Evolutionary conservation across 2,113 vertebrate species (phyloP).

Genomic region (Sciurus niger): DNA sequence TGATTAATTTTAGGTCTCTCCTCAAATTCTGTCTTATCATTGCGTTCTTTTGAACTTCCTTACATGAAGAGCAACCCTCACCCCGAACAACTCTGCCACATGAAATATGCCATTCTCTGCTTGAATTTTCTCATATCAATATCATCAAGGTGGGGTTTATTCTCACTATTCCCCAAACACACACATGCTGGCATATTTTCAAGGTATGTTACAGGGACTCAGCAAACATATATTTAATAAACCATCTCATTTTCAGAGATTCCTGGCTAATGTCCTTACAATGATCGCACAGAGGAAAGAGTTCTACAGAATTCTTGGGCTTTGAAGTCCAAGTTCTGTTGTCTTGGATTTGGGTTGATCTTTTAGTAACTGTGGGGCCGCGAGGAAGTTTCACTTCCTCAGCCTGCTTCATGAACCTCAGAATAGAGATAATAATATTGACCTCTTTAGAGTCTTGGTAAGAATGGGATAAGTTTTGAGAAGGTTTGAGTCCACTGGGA

Average conservation of each 20-base stretch:
- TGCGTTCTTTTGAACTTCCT: background rate
- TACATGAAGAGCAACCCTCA: background rate
- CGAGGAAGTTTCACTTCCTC: background rate
- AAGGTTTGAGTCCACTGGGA: background rate
- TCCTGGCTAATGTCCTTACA: background rate
- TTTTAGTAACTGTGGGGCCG: background rate
- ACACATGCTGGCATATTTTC: background rate
- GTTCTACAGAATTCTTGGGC: background rate
- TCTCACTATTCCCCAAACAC: background rate
- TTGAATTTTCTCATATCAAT: background rate
- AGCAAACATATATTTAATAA: background rate
- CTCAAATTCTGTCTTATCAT: background rate
- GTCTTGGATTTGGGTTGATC: background rate
- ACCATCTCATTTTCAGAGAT: conserved; percentile 8
- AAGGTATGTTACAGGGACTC: background rate
- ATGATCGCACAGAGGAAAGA: background rate
- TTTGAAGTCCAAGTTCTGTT: background rate
- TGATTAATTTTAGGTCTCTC: conserved; percentile 10
- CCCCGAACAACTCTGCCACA: background rate
- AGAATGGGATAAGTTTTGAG: background rate
- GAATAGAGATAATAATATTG: background rate
- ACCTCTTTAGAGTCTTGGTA: background rate
- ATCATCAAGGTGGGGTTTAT: background rate
- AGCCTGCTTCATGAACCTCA: background rate
- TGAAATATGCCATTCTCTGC: background rate